Evolutionary conservation across 2,113 vertebrate genomes (phyloP), one percentile per base, ranked within the genome.

Genomic region (Lepus americanus): DNA sequence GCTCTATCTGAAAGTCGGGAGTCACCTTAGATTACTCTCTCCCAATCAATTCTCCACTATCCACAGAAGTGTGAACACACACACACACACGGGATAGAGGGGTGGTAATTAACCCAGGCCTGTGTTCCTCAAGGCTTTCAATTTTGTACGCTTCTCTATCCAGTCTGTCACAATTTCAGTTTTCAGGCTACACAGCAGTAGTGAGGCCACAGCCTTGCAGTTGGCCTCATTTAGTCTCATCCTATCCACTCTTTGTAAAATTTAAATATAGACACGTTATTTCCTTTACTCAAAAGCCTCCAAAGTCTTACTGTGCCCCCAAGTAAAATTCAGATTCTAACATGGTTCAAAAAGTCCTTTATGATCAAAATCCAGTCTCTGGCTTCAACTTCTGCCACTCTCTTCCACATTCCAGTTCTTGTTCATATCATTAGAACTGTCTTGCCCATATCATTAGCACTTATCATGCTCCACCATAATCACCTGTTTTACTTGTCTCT

Each of bases 241-340:
- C 89, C 85, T 51, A 88, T 1, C 33, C n/a, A 79, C n/a, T 53
- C 25, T 63, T 79, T 33, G 53, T 76, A 80, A 92, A 89, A 85
- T 51, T 27, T 55, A 83, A 96, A 86, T 74, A 76, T 8, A 88
- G 59, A 63, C 20, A 25, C 72, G 39, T 51, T 88, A 80, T 51
- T 81, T 76, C 61, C 89, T 92, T 85, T 53, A 33, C 19, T 78
- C 33, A 20, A n/a, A 85, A 74, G 39, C 83, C 72, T 94, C 83
- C 63, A 83, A 87, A 87, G 84, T 88, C 55, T 64, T 94, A 53
- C 63, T n/a, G 90, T 4, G 33, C 51, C 22, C 70, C 63, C 53
- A 82, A 80, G n/a, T 66, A 89, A 96, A 81, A 44, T 29, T 76
- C 51, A 94, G n/a, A 64, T 53, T 33, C 63, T 8, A 79, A 78